Conservation (phyloP, 2,113 vertebrate genomes). For the Formicarius rufipectus region DNA sequence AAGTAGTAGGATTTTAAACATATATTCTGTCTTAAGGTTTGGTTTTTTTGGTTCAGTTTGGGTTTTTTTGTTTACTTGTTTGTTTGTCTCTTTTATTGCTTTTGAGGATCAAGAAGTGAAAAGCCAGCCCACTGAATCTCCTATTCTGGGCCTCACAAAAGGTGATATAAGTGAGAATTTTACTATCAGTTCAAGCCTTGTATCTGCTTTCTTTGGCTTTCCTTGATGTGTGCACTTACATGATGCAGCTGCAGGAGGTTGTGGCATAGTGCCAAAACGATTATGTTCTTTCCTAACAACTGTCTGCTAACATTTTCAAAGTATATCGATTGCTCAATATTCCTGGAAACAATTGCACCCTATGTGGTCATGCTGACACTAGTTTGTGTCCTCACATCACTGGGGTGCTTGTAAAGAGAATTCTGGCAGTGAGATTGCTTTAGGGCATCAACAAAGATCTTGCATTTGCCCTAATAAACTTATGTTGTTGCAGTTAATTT, state of each 20-base stretch:
- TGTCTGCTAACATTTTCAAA: not conserved
- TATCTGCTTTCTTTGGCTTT: not conserved
- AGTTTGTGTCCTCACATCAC: not conserved
- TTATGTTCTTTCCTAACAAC: not conserved
- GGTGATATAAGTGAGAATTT: not conserved
- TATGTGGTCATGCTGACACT: not conserved
- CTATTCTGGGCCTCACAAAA: not conserved
- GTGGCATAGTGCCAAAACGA: not conserved
- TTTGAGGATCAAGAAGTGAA: not conserved
- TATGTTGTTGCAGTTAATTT: not conserved
- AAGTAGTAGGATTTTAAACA: not conserved
- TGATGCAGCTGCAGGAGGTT: not conserved
- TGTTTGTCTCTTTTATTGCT: not conserved
- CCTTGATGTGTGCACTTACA: not conserved
- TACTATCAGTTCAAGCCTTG: not conserved
- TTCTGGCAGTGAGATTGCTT: not conserved
- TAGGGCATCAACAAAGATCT: not conserved
- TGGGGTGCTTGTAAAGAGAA: not conserved
- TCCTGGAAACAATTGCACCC: not conserved
- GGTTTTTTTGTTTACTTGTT: not conserved
- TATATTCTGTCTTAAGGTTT: too few species aligned
- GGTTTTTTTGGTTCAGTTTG: too few species aligned
- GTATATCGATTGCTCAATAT: not conserved
- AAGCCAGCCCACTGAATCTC: not conserved
- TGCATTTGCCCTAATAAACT: not conserved